Conservation (phyloP, 2,113 vertebrate genomes). For the Procavia capensis region DNA sequence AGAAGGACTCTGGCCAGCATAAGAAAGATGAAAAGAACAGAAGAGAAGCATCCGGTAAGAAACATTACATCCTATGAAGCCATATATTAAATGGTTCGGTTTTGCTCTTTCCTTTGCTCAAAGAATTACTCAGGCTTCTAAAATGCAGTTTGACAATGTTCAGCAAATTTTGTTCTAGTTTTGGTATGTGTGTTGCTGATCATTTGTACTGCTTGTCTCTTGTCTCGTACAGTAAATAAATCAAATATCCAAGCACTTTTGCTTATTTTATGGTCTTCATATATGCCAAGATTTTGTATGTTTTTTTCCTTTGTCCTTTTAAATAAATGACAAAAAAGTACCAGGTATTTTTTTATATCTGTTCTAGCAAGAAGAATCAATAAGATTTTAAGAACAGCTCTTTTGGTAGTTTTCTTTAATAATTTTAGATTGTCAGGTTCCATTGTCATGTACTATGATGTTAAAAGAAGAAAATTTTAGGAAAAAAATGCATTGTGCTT, state of each 20-base stretch:
- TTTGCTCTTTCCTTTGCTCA: constrained; percentile 26
- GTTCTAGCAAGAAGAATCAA: constrained; percentile 18
- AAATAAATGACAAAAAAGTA: constrained; percentile 16
- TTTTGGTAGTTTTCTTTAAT: constrained; percentile 2
- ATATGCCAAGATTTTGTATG: constrained; percentile 8
- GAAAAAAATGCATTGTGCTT: background rate
- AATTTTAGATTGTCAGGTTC: background rate
- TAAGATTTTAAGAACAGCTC: constrained; percentile 39
- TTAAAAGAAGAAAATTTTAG: constrained; percentile 52
- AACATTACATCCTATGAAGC: background rate
- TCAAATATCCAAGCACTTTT: constrained; percentile 28
- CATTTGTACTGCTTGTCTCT: constrained; percentile 16
- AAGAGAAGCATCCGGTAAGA: background rate
- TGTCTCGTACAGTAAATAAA: background rate
- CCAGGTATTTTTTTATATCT: background rate
- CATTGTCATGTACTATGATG: background rate
- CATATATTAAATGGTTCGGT: background rate
- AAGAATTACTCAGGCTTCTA: background rate
- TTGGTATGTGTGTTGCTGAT: constrained; percentile 18
- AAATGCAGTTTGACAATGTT: constrained; percentile 9
- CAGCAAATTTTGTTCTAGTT: constrained; percentile 22
- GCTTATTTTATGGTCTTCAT: background rate
- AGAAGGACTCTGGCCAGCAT: background rate
- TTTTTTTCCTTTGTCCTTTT: background rate
- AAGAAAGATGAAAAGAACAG: background rate